Percentiles rank a stretch among this genome's conserved stretches.
Evolutionary conservation across 1,140 invertebrate genomes (phyloP).

Genomic region (Zaprionus nigranus): DNA sequence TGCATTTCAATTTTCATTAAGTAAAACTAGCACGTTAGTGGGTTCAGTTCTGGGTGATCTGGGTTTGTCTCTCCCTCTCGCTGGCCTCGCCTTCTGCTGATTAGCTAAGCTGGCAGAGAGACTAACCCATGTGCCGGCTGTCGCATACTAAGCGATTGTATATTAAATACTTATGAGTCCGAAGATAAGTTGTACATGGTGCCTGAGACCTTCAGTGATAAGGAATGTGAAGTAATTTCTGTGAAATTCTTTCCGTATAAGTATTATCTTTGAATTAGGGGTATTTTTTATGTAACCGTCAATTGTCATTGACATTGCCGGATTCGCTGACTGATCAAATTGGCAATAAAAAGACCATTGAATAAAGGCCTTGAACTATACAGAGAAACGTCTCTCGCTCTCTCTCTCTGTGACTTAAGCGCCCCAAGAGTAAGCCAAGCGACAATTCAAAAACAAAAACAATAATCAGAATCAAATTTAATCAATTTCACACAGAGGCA

Average conservation of each 20-base stretch:
- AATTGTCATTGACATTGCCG: constrained; percentile 40
- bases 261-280: background rate
- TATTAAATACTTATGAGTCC: constrained; percentile 6
- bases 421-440: background rate
- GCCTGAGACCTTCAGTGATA: constrained; percentile 9
- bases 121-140: constrained; percentile 27
- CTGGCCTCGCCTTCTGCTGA: background rate
- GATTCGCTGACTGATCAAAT: background rate
- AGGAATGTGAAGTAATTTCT: constrained; percentile 6
- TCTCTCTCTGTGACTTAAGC: background rate
- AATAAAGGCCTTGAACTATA: constrained; percentile 39
- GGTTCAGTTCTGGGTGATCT: constrained; percentile 16
- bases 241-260: background rate
- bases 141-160: constrained; percentile 30
- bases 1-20: constrained; percentile 40
- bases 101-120: constrained; percentile 24
- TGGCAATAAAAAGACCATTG: background rate
- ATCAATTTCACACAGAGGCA: constrained; percentile 62
- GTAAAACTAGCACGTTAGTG: constrained; percentile 23
- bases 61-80: constrained; percentile 31
- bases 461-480: constrained; percentile 55
- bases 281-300: constrained; percentile 40
- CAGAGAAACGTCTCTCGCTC: background rate
- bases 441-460: constrained; percentile 55
- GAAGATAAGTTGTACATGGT: constrained; percentile 38